phyloP scores from a whole-genome alignment of 1,140 invertebrate genomes.

The Drosophila erecta region DNA sequence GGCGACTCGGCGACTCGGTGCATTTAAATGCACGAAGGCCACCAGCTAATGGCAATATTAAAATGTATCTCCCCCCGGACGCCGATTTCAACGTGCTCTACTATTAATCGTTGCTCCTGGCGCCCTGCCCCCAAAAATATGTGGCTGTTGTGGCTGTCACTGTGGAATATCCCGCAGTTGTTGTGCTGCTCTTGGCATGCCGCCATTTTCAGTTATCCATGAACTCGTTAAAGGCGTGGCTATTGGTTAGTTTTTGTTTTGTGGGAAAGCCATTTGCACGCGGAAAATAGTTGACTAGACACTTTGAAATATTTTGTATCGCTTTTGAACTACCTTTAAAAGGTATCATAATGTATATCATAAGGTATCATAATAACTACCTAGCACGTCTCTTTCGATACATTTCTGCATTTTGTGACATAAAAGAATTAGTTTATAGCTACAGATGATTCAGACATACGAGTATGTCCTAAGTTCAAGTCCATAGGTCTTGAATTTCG shows the following conservation, averaged over 20 bases:
- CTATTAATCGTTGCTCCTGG: conserved; percentile 58
- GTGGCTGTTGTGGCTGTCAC: conserved; percentile 13
- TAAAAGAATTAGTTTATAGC: too few relatives aligned
- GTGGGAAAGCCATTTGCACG: background rate
- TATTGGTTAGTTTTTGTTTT: conserved; percentile 21
- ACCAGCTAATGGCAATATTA: conserved; percentile 49
- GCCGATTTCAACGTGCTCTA: conserved; percentile 49
- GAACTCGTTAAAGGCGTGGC: conserved; percentile 77
- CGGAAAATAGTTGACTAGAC: background rate
- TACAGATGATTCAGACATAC: too few relatives aligned
- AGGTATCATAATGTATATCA: too few relatives aligned
- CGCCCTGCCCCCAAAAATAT: background rate
- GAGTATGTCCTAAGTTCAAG: too few relatives aligned
- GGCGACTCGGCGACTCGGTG: conserved; percentile 22
- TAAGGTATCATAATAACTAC: too few relatives aligned
- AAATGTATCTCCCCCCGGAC: conserved; percentile 36
- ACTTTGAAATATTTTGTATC: background rate
- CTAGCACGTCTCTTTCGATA: too few relatives aligned
- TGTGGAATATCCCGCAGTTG: conserved; percentile 7
- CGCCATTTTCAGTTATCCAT: conserved; percentile 80
- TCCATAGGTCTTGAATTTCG: too few relatives aligned
- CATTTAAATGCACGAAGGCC: conserved; percentile 54
- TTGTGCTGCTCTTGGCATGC: conserved; percentile 63
- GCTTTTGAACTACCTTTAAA: too few relatives aligned
- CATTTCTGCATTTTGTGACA: too few relatives aligned